phyloP scores from a whole-genome alignment of 2,113 vertebrate species.

The Proteles cristata region DNA sequence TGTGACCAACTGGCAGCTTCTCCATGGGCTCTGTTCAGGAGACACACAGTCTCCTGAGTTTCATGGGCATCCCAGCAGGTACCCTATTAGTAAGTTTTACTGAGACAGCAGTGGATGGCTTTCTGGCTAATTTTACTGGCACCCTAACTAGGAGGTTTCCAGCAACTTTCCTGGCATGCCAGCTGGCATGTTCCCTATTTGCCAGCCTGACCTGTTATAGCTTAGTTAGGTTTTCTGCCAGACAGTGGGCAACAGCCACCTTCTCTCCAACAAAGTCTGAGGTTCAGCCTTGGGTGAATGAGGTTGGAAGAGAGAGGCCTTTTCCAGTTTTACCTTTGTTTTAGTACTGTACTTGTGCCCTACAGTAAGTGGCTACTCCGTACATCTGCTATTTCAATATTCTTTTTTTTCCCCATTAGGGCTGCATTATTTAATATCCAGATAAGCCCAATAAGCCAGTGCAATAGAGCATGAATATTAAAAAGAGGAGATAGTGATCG shows the following conservation, averaged over 20 bases:
- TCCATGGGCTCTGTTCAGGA: neutral
- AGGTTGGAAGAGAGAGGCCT: neutral
- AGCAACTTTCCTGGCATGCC: neutral
- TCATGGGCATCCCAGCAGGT: neutral
- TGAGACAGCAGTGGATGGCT: neutral
- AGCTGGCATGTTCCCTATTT: neutral
- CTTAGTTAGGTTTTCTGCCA: neutral
- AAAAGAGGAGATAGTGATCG: neutral
- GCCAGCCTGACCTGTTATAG: neutral
- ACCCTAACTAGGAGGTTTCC: neutral
- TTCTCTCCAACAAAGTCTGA: neutral
- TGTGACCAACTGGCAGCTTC: neutral
- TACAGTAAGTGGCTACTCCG: neutral
- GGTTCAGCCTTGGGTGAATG: neutral
- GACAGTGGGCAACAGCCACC: neutral
- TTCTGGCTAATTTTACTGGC: constrained; percentile 28
- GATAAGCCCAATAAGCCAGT: neutral
- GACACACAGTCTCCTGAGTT: neutral
- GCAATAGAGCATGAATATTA: neutral
- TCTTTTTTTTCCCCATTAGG: too few species aligned
- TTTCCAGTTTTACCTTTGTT: neutral
- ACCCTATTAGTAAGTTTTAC: neutral
- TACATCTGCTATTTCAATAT: neutral
- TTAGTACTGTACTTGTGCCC: neutral
- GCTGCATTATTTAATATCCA: too few species aligned